Evolutionary conservation across 35 echinoderm and acorn worm genomes (phyloP), one percentile per base, ranked within the genome.

Genomic region (Chiridota heheva): DNA sequence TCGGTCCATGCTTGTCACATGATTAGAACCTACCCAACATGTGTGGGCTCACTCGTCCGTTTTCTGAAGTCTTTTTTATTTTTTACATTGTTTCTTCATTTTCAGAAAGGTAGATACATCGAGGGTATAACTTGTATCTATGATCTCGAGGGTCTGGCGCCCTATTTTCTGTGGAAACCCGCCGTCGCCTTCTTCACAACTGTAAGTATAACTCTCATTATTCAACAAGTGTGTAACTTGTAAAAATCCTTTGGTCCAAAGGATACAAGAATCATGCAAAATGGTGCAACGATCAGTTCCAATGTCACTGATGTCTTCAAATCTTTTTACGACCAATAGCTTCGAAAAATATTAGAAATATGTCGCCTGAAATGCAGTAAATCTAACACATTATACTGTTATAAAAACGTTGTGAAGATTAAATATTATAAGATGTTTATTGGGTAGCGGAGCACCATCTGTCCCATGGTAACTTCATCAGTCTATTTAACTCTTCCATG

Each of bases 161-260:
- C 48, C 1, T 37, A 86, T 8, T 62, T 77, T 49, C 70, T 86
- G 29, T 86, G 84, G 84, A 77, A 71, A 40, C 84, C 84, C 1
- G 70, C 53, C 20, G 40, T 86, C 10, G 56, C 60, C 35, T 17
- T 86, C 16, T 86, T 77, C 32, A 75, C 58, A 15, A 58, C 76
- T 40, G 72, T 86, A 49, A 67, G 60, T 69, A 25, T 76, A 2
- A 43, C 2, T 61, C 2, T 20, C 33, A 66, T 24, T 28, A 40
- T 38, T 37, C 18, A 3, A 13, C 20, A 42, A 22, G 13, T 72
- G 42, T 72, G 40, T 16, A 42, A 40, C 28, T 8, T 29, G 8
- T 64, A 10, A 8, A 7, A 64, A 13, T 29, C 12, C 8, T 20
- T 64, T 29, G 31, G 27, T 20, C 31, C 8, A 16, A 6, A 35